Base-by-base conservation (phyloP, 2,797 vertebrate genomes). In the Spinus olivaceus region DNA sequence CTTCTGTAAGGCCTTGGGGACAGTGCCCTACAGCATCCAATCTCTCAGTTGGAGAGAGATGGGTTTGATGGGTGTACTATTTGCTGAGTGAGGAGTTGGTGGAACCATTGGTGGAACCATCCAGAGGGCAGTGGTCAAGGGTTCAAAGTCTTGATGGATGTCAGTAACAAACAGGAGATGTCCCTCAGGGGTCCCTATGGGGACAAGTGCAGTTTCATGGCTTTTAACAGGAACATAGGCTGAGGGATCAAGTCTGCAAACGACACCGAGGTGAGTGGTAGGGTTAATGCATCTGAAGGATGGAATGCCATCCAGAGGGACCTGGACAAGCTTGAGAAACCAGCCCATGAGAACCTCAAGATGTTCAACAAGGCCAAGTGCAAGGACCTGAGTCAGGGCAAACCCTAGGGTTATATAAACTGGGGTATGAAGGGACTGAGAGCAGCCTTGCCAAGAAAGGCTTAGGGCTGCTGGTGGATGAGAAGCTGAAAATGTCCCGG, bases 171-270 rank as follows among this genome's bases (percentile, higher is more conserved):
- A 39, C 30, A 47, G 33, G 13, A 11, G 41, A 3, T 41, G 59
- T 30, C 50, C 35, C 56, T 32, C 63, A 50, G 42, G 35, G 23
- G 5, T 69, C 49, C 0, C 0, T 18, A 24, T 6, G 8, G 32
- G 23, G 4, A 61, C 32, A 63, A 41, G 49, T 7, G 14, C 19
- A 54, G 9, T 56, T 42, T 8, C 22, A 28, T 49, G 35, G 1
- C 37, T 61, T 47, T 61, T 42, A 54, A 28, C 41, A 49, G 11
- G 37, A 32, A 28, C 42, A 49, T 5, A 24, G 32, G 14, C 6
- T 11, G 17, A 65, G 21, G 35, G 35, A 73, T 72, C 11, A 4
- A 25, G 28, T 51, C 28, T n/a, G 23, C 32, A 63, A 35, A 63
- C 5, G 6, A 47, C 49, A 27, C 9, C 41, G 19, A 32, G 37